These are phyloP conservation scores for Brachypalpus laphriformis DNA, from an alignment of 2,888 invertebrate genomes.

Conservation along the genomic window DNA sequence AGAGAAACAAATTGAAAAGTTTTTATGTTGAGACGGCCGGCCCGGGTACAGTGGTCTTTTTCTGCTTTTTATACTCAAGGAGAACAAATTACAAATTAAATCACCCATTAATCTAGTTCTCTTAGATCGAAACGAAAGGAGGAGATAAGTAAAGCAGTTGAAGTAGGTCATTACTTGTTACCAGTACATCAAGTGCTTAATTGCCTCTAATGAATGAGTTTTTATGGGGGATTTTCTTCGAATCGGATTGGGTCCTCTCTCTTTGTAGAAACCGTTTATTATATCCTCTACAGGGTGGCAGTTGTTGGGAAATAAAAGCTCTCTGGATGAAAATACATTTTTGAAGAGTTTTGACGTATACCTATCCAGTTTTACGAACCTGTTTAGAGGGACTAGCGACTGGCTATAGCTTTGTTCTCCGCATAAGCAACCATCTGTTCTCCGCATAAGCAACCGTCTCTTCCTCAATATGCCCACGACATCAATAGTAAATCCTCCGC, in stretches of 20 bases:
- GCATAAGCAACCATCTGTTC: no score
- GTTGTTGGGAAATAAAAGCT: not conserved
- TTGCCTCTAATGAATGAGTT: conserved; percentile 44
- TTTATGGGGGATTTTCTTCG: conserved; percentile 3
- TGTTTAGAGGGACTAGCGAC: no score
- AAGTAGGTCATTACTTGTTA: conserved; percentile 46
- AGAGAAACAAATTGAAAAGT: conserved; percentile 55
- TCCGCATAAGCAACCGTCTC: no score
- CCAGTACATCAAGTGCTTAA: conserved; percentile 50
- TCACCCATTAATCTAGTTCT: conserved; percentile 36
- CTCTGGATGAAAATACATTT: no score
- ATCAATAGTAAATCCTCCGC: no score
- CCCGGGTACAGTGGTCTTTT: not conserved
- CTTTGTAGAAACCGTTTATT: not conserved
- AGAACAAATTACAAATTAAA: conserved; percentile 35
- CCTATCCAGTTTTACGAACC: no score
- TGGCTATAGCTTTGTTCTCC: no score
- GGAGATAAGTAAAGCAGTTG: conserved; percentile 30
- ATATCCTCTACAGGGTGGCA: not conserved
- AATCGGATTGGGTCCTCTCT: not conserved
- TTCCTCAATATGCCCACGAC: no score
- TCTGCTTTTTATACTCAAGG: not conserved
- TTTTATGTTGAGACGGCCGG: no score
- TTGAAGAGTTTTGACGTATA: no score
- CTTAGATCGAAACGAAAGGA: not conserved